These are phyloP conservation scores for Mus caroli DNA, from an alignment of 2,797 vertebrate genomes.

Conservation along the genomic window DNA sequence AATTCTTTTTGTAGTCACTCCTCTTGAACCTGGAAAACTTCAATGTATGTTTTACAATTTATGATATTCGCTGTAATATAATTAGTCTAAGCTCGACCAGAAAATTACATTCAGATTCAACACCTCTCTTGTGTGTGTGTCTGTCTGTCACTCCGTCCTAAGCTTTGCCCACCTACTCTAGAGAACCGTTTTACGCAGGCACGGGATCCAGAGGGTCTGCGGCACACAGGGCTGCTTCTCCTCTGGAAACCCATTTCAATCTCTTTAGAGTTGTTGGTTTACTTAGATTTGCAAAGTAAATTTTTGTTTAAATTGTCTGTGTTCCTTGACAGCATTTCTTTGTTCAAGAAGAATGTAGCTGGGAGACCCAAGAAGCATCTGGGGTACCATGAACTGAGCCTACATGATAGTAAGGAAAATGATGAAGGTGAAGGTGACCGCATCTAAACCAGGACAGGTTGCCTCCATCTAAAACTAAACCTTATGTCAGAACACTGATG, in stretches of 20 bases:
- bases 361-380: neutral
- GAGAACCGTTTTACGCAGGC: too few relatives aligned
- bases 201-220: too few relatives aligned
- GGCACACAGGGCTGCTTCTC: neutral
- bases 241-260: neutral
- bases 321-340: neutral
- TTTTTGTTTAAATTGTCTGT: neutral
- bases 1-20: too few relatives aligned
- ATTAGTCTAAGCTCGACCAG: too few relatives aligned
- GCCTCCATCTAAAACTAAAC: neutral
- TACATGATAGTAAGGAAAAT: neutral
- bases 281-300: neutral
- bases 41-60: too few relatives aligned
- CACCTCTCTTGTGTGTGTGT: too few relatives aligned
- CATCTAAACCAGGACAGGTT: neutral
- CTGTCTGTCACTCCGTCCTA: too few relatives aligned
- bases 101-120: too few relatives aligned
- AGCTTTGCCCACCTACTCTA: too few relatives aligned
- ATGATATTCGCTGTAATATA: too few relatives aligned
- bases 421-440: neutral
- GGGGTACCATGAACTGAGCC: neutral
- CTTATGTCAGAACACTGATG: neutral
- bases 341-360: neutral
- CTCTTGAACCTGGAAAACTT: too few relatives aligned
- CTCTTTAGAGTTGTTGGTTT: neutral